phyloP scores from a whole-genome alignment of 2,113 vertebrate genomes.

The Elephas maximus region DNA sequence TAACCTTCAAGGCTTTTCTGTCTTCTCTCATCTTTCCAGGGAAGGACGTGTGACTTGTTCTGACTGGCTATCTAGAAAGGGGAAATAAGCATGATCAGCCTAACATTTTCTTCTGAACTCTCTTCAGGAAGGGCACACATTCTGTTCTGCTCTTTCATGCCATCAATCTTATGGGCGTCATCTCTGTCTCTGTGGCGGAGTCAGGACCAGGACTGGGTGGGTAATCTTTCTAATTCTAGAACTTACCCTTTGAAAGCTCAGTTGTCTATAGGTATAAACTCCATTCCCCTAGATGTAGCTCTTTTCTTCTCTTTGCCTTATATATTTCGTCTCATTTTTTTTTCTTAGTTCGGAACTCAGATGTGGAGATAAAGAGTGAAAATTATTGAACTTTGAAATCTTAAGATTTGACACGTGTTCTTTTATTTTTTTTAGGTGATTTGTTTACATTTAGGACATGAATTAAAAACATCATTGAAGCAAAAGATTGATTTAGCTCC shows the following conservation, averaged over 20 bases:
- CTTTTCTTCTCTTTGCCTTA: not conserved
- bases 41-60: not conserved
- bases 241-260: not conserved
- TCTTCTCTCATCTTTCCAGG: not conserved
- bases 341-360: not conserved
- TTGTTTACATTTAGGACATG: not conserved
- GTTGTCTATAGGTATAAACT: not conserved
- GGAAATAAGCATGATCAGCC: not conserved
- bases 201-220: not conserved
- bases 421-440: not conserved
- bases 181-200: not conserved
- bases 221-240: not conserved
- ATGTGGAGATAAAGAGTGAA: not conserved
- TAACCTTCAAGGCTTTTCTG: not conserved
- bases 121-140: rapidly evolving
- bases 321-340: not conserved
- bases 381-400: not conserved
- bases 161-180: not conserved
- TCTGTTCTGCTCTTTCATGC: not conserved
- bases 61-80: not conserved
- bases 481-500: not conserved
- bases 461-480: not conserved
- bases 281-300: not conserved
- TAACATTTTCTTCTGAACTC: not conserved
- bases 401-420: not conserved